These are phyloP conservation scores for Gorsachius magnificus DNA, from an alignment of 2,797 vertebrate genomes.

Conservation along the genomic window DNA sequence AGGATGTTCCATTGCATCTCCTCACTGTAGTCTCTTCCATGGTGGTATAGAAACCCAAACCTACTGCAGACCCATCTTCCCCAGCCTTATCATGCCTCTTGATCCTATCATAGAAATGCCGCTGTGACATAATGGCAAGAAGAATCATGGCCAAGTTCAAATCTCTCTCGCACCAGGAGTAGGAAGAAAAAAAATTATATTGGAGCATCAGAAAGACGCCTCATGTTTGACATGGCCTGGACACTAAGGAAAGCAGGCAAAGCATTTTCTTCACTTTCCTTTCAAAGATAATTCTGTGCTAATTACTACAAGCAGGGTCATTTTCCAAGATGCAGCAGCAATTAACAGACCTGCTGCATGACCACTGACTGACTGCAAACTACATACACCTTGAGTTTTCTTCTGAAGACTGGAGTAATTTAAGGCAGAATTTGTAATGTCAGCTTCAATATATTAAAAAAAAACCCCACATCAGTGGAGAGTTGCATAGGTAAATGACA, in stretches of 20 bases:
- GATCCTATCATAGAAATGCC: not conserved
- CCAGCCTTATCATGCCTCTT: not conserved
- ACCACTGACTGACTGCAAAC: not conserved
- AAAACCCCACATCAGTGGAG: not conserved
- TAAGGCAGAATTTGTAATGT: not conserved
- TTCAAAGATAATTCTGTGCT: not conserved
- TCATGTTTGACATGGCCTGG: not conserved
- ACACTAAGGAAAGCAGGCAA: not conserved
- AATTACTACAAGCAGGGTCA: not conserved
- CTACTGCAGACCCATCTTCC: not conserved
- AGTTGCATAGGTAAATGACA: not conserved
- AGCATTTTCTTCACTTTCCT: not conserved
- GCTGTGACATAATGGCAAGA: not conserved
- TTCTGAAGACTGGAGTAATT: not conserved
- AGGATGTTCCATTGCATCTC: not conserved
- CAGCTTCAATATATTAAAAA: not conserved
- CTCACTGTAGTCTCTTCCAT: too few species aligned
- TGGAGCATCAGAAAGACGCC: not conserved
- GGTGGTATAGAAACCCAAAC: not conserved
- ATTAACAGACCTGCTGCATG: not conserved
- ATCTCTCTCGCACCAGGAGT: not conserved
- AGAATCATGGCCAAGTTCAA: not conserved
- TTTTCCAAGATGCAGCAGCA: not conserved
- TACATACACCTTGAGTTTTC: not conserved
- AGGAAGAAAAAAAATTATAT: not conserved